phyloP scores from a whole-genome alignment of 2,888 invertebrate species.

The Microplitis manilae region DNA sequence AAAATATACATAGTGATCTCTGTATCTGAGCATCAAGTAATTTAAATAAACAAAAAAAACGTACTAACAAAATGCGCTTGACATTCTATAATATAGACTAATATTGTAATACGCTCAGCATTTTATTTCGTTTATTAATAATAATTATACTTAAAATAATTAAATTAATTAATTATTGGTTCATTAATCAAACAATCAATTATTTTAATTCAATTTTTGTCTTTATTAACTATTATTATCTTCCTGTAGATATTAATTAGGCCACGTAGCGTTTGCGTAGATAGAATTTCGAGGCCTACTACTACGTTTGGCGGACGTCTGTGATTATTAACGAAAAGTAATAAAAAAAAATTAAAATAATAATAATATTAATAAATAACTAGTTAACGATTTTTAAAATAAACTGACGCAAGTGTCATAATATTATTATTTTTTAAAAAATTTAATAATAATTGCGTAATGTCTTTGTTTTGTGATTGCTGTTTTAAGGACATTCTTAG shows the following conservation, averaged over 20 bases:
- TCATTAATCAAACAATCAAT: slow-evolving; percentile 3
- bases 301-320: slow-evolving; percentile 62
- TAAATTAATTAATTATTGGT: neutral
- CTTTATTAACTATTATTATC: slow-evolving; percentile 31
- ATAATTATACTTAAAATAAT: neutral
- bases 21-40: neutral
- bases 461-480: too few species aligned
- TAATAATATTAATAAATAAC: slow-evolving; percentile 20
- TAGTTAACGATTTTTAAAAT: neutral
- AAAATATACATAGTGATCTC: too few species aligned
- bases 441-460: too few species aligned
- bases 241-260: slow-evolving; percentile 39
- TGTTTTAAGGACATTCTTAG: too few species aligned
- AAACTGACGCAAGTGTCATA: too few species aligned
- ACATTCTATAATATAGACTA: slow-evolving; percentile 27
- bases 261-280: slow-evolving; percentile 53
- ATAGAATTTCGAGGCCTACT: slow-evolving; percentile 58
- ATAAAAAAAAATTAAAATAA: slow-evolving; percentile 46
- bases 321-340: slow-evolving; percentile 56
- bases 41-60: slow-evolving; percentile 19
- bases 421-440: too few species aligned
- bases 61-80: slow-evolving; percentile 26
- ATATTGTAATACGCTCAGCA: neutral
- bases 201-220: slow-evolving; percentile 39
- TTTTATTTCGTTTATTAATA: neutral